Conservation (phyloP, 23 tunicate genomes). For the Oikopleura albicans region DNA sequence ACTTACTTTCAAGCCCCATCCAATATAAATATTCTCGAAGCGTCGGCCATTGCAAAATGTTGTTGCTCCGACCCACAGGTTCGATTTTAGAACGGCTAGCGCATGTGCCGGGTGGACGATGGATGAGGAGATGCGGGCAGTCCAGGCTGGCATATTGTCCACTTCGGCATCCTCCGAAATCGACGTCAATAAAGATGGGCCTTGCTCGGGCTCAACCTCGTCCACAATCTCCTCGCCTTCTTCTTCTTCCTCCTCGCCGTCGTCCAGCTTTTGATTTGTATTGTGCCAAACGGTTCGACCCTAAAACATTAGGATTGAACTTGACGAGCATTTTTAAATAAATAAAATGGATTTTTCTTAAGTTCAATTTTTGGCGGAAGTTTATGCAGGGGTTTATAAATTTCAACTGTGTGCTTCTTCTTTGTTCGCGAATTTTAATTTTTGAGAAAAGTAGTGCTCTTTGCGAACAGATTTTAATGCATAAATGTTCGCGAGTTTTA, state of each 20-base stretch:
- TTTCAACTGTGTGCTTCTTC: no score
- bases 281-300: not conserved
- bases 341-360: no score
- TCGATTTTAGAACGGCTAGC: constrained; percentile 51
- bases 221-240: constrained; percentile 81
- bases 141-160: constrained; percentile 82
- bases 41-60: constrained; percentile 71
- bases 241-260: constrained; percentile 88
- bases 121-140: constrained; percentile 41
- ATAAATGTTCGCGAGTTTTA: no score
- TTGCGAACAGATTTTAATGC: no score
- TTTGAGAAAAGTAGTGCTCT: no score
- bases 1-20: constrained; percentile 54
- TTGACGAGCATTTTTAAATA: no score
- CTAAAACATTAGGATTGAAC: no score
- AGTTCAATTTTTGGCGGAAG: no score
- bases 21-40: constrained; percentile 86
- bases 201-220: constrained; percentile 87
- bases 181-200: constrained; percentile 78
- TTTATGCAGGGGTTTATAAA: no score
- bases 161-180: constrained; percentile 77
- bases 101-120: constrained; percentile 76
- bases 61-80: constrained; percentile 86
- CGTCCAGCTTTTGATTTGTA: not conserved
- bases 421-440: no score